Base-by-base conservation (phyloP, 2,797 vertebrate species). In the Catamblyrhynchus diadema region DNA sequence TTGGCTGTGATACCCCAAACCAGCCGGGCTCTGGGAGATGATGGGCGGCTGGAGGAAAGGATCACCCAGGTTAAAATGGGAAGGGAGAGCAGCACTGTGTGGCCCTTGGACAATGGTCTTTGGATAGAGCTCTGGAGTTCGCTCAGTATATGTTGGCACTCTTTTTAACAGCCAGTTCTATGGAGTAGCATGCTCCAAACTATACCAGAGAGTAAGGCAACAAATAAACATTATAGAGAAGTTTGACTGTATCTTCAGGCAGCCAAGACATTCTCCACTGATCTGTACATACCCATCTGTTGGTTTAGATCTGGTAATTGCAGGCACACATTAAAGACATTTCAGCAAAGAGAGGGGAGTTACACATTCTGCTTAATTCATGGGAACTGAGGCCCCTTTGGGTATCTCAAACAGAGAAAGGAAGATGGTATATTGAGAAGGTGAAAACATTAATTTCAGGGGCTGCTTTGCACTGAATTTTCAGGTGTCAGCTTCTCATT, bases 21-120 rank as follows among this genome's bases (percentile, higher is more conserved):
- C 2, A 3, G 37, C 23, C 0, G 0, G n/a, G 14, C 41, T 42
- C 17, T 14, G 12, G 47, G 24, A 12, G 10, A 4, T 4, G 2
- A 2, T 2, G 3, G 10, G 12, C 8, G 32, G 6, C 57, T 54
- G 54, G 35, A 82, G 18, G 30, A 67, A 50, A 51, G n/a, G n/a
- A 59, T 50, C 5, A 0, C 8, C 4, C 32, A 8, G 0, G 2
- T 4, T 10, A 25, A 37, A 17, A 12, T 2, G 15, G 44, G 27
- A 71, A 27, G 24, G 57, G 44, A 37, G 27, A 42, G 27, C 21
- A n/a, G 64, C 28, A 61, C 2, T 1, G 1, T n/a, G 33, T 25
- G 45, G 44, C 37, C 13, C 50, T 21, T 1, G 3, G 32, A 72
- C 10, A 23, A n/a, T 24, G 19, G 16, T 54, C 25, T 41, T 47